Conservation (phyloP, 2,113 vertebrate species). For the Caretta caretta region DNA sequence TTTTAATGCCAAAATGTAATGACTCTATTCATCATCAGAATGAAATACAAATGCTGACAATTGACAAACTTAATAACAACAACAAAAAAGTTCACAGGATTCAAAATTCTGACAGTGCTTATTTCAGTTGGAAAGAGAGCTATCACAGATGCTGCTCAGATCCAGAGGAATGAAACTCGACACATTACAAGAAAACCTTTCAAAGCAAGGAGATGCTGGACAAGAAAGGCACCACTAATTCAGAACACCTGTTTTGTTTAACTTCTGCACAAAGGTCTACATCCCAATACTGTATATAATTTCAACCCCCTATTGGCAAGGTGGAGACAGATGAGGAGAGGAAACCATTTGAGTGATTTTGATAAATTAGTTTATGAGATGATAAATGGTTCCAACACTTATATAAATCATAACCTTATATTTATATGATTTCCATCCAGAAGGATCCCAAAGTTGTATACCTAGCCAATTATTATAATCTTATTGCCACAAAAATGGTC, state of each 20-base stretch:
- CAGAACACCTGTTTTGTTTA: background rate
- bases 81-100: slow-evolving; percentile 45
- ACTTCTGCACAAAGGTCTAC: accelerated
- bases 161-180: background rate
- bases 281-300: background rate
- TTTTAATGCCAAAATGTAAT: slow-evolving; percentile 80
- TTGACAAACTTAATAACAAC: slow-evolving; percentile 59
- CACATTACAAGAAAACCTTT: background rate
- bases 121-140: slow-evolving; percentile 37
- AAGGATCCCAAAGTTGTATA: background rate
- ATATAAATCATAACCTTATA: background rate
- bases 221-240: background rate
- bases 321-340: background rate
- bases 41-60: slow-evolving; percentile 73
- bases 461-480: background rate
- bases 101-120: slow-evolving; percentile 40
- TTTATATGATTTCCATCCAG: background rate
- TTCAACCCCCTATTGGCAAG: background rate
- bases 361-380: slow-evolving; percentile 44
- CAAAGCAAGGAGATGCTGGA: background rate
- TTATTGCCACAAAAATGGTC: slow-evolving; percentile 16
- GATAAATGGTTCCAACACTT: background rate
- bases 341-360: slow-evolving; percentile 22
- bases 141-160: background rate
- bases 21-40: slow-evolving; percentile 74